Evolutionary conservation across 1,140 invertebrate species (phyloP), one percentile per base, ranked within the genome.

Genomic region (Mactra quadrangularis): DNA sequence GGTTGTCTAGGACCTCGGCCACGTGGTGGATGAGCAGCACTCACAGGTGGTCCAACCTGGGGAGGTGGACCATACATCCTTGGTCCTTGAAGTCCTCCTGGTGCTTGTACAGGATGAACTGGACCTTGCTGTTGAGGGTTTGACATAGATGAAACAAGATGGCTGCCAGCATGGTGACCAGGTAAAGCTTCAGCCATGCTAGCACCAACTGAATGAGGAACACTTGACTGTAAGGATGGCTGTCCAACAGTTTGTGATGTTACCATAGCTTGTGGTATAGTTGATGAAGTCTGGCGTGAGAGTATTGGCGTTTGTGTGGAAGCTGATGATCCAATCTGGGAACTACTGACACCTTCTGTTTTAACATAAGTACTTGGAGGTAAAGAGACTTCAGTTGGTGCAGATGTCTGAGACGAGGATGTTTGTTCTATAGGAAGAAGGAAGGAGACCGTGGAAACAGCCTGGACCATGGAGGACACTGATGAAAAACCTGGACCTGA

Each of bases 401-500:
- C 53, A 29, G 77, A 31, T 25, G 47, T 41, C 17, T 60, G 76
- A 22, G 47, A 33, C 1, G 77, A 68, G 19, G 66, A 22, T 27
- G 35, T 27, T 41, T 62, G 74, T 0, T 55, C 59, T 15, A 33
- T 19, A 22, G 68, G 22, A 33, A 64, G 64, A 29, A 64, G 64
- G 60, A 81, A 81, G 59, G 77, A 81, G 6, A 81, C 77, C 7
- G 77, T 81, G 59, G 77, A 81, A 3, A 81, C 77, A 22, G 64
- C 66, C 29, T 81, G 77, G 4, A 81, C 77, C 19, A 81, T 81
- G 27, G 77, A 81, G 0, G 77, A 70, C 47, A 81, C 77, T 29
- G 77, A 81, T 19, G 77, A 81, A 31, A 81, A 81, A 7, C 55
- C 75, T 19, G 74, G 55, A 33, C 55, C 74, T 35, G 70, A 33